Conservation (phyloP, 2,888 invertebrate genomes). For the Drosophila heteroneura region DNA sequence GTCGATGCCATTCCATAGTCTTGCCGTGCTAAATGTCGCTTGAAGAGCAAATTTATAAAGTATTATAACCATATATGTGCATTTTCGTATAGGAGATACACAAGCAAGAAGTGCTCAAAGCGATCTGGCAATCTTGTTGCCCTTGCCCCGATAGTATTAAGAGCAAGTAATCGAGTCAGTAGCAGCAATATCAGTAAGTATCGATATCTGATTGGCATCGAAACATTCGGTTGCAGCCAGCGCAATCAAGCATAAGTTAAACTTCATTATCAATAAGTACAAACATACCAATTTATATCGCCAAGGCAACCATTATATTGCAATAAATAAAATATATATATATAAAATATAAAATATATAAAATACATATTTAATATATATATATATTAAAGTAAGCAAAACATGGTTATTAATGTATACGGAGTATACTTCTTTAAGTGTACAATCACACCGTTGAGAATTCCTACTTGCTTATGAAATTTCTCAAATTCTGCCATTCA, state of each 20-base stretch:
- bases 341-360: too few species aligned
- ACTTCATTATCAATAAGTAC: background rate
- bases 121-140: background rate
- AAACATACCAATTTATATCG: background rate
- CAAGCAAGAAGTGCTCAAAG: background rate
- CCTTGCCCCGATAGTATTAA: background rate
- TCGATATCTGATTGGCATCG: background rate
- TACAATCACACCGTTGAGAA: background rate
- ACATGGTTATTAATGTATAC: background rate
- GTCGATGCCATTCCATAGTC: background rate
- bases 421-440: background rate
- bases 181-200: background rate
- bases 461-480: background rate
- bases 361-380: too few species aligned
- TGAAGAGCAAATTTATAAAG: background rate
- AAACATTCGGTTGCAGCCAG: background rate
- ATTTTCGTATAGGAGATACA: background rate
- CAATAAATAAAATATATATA: too few species aligned
- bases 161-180: background rate
- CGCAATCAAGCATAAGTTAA: background rate
- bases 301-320: background rate
- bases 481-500: background rate
- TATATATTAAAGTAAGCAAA: background rate
- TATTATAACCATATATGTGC: background rate
- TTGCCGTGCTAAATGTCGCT: slow-evolving; percentile 36